Evolutionary conservation across 2,888 invertebrate species (phyloP).

Genomic region (Machimus rusticus): DNA sequence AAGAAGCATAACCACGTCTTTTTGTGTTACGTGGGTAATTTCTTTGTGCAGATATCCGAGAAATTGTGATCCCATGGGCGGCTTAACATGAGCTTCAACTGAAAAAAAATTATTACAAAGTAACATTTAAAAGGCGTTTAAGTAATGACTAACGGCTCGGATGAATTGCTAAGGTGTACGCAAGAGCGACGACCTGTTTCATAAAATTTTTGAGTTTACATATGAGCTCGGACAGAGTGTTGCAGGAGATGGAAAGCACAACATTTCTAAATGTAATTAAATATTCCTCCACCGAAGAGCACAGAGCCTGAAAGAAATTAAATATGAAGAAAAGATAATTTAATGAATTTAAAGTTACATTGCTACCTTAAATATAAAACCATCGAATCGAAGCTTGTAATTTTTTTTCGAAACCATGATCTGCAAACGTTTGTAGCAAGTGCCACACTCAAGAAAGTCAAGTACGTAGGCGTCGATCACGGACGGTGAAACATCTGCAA

Average conservation of each 20-base stretch:
- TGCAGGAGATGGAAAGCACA: slow-evolving; percentile 54
- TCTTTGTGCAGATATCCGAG: slow-evolving; percentile 58
- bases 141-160: slow-evolving; percentile 52
- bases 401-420: slow-evolving; percentile 54
- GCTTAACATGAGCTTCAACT: slow-evolving; percentile 51
- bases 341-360: neutral
- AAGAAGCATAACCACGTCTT: slow-evolving; percentile 56
- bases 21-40: slow-evolving; percentile 56
- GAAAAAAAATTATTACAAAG: slow-evolving; percentile 37
- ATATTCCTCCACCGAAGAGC: slow-evolving; percentile 69
- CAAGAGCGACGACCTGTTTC: slow-evolving; percentile 55
- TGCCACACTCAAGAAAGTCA: slow-evolving; percentile 59
- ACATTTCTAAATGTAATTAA: slow-evolving; percentile 67
- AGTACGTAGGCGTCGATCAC: slow-evolving; percentile 60
- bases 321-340: neutral
- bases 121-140: neutral
- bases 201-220: slow-evolving; percentile 54
- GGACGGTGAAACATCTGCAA: slow-evolving; percentile 65
- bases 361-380: slow-evolving; percentile 56
- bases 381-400: slow-evolving; percentile 55
- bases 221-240: slow-evolving; percentile 54
- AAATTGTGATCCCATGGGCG: slow-evolving; percentile 56
- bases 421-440: slow-evolving; percentile 57
- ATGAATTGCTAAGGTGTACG: slow-evolving; percentile 55
- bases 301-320: slow-evolving; percentile 65